Evolutionary conservation across 1,140 invertebrate species (phyloP).

Genomic region (Latrodectus geometricus): DNA sequence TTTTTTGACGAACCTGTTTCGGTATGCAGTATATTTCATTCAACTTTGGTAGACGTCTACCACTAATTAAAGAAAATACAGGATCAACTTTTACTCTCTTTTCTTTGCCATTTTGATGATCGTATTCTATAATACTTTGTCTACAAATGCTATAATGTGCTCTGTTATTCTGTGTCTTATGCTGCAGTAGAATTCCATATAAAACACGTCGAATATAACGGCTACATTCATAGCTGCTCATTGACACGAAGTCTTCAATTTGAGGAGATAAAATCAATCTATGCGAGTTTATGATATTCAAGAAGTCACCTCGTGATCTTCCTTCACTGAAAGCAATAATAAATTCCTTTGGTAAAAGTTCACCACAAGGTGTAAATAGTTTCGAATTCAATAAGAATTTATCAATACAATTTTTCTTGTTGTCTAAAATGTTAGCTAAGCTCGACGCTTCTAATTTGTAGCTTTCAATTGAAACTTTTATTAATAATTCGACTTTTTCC

Average conservation of each 20-base stretch:
- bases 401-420: not conserved
- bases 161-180: constrained; percentile 65
- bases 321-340: constrained; percentile 74
- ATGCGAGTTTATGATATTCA: constrained; percentile 77
- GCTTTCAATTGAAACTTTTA: constrained; percentile 64
- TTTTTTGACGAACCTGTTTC: constrained; percentile 29
- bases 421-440: constrained; percentile 28
- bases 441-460: constrained; percentile 62
- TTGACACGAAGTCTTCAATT: constrained; percentile 77
- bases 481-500: constrained; percentile 53
- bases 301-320: constrained; percentile 74
- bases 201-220: constrained; percentile 76
- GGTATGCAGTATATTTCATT: constrained; percentile 58
- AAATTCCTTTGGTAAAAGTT: constrained; percentile 75
- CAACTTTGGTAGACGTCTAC: constrained; percentile 64
- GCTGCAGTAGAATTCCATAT: constrained; percentile 75
- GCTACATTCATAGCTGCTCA: constrained; percentile 74
- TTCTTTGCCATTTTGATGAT: constrained; percentile 65
- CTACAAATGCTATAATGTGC: constrained; percentile 68
- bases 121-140: constrained; percentile 67
- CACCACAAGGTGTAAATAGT: constrained; percentile 64
- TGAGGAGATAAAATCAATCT: constrained; percentile 78
- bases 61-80: constrained; percentile 60
- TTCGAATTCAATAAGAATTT: constrained; percentile 7
- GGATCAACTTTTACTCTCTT: constrained; percentile 65